phyloP scores from a whole-genome alignment of 2,797 vertebrate genomes.

The Tauraco hartlaubi region DNA sequence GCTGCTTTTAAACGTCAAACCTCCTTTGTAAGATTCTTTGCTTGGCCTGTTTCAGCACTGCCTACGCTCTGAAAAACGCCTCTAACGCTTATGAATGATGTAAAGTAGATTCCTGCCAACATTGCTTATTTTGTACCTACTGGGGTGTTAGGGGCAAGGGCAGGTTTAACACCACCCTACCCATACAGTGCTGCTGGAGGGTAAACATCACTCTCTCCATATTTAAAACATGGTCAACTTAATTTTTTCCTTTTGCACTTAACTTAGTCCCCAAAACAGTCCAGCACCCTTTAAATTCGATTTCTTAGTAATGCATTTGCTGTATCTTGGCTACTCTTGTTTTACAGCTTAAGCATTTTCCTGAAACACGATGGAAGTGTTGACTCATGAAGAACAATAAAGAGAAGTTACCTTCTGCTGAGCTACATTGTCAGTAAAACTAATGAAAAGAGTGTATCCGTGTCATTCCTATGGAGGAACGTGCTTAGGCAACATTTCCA shows the following conservation, averaged over 20 bases:
- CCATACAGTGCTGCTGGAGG: not conserved
- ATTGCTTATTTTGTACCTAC: not conserved
- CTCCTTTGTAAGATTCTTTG: not conserved
- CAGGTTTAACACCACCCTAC: not conserved
- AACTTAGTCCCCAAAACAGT: not conserved
- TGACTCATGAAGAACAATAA: not conserved
- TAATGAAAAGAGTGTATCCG: not conserved
- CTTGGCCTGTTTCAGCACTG: not conserved
- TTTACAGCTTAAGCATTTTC: not conserved
- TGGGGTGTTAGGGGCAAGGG: not conserved
- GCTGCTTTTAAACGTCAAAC: conserved; percentile 34
- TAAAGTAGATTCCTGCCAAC: not conserved
- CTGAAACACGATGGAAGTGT: not conserved
- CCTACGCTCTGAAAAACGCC: not conserved
- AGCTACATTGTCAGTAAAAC: not conserved
- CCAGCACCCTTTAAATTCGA: not conserved
- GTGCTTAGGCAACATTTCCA: not conserved
- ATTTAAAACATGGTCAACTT: not conserved
- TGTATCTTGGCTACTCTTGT: not conserved
- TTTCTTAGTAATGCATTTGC: not conserved
- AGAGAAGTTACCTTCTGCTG: not conserved
- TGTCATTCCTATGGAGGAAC: not conserved
- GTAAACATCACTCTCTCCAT: not conserved
- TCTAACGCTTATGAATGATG: not conserved
- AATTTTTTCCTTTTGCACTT: not conserved